A percentile compares a stretch with the other conserved stretches of the same genome.
Conservation (phyloP, 2,113 vertebrate genomes). For the Clarias gariepinus region DNA sequence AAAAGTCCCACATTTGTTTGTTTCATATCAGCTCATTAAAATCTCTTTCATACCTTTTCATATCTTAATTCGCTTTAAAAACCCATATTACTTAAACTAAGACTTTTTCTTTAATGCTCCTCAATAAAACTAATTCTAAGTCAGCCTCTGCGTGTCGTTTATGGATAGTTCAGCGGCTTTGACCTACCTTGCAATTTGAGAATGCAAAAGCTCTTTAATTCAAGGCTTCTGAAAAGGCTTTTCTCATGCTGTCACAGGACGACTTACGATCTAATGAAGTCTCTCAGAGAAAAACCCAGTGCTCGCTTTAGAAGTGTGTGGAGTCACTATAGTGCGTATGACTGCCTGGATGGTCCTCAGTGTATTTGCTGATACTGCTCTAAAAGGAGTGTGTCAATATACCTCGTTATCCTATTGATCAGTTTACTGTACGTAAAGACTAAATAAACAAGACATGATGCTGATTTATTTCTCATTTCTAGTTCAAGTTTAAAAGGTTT, state of each 20-base stretch:
- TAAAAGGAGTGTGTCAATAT: constrained; percentile 1
- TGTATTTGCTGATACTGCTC: constrained; percentile 19
- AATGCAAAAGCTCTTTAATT: neutral
- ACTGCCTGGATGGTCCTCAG: neutral
- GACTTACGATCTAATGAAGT: neutral
- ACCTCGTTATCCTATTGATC: neutral
- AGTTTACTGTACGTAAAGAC: neutral
- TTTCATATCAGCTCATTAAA: constrained; percentile 60
- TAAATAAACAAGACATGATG: neutral
- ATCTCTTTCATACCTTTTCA: constrained; percentile 43
- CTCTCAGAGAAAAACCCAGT: constrained; percentile 20
- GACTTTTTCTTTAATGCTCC: neutral
- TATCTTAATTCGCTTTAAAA: constrained; percentile 36
- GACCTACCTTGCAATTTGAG: neutral
- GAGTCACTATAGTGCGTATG: constrained; percentile 9
- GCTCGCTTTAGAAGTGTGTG: constrained; percentile 1
- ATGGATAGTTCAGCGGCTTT: neutral
- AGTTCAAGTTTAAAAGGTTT: no score
- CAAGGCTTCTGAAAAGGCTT: constrained; percentile 12
- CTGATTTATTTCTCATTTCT: neutral
- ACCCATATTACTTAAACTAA: neutral
- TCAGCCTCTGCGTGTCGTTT: neutral
- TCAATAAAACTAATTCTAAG: constrained; percentile 6
- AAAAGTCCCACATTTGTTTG: constrained; percentile 56
- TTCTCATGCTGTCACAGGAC: constrained; percentile 26